Percentiles rank a stretch among this genome's conserved stretches.
Conservation (phyloP, 2,888 invertebrate species). For the Drosophila anomelani region DNA sequence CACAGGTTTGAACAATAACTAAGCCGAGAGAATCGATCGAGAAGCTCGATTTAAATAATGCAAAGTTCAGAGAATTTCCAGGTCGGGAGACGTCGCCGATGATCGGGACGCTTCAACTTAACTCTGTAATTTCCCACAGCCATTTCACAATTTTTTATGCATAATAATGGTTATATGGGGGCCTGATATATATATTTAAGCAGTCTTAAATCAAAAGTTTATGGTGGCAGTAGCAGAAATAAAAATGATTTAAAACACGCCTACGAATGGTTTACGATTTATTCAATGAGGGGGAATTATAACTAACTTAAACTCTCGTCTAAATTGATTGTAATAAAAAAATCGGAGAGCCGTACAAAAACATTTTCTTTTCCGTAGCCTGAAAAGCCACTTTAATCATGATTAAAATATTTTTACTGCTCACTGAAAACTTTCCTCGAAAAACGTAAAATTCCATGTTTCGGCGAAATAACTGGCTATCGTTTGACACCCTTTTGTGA, state of each 20-base stretch:
- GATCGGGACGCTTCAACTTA: slow-evolving; percentile 37
- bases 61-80: slow-evolving; percentile 60
- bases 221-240: slow-evolving; percentile 16
- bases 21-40: slow-evolving; percentile 22
- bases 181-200: slow-evolving; percentile 8
- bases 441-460: neutral
- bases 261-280: neutral
- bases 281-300: neutral
- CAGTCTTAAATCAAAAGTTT: slow-evolving; percentile 23
- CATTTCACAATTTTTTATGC: slow-evolving; percentile 14
- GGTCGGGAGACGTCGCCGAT: slow-evolving; percentile 56
- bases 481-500: neutral
- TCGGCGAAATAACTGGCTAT: neutral
- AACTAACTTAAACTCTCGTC: neutral
- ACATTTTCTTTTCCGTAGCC: neutral
- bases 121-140: slow-evolving; percentile 60
- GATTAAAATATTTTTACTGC: neutral
- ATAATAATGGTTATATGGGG: slow-evolving; percentile 16
- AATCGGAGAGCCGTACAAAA: neutral
- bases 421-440: neutral
- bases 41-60: slow-evolving; percentile 44
- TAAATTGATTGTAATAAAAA: neutral
- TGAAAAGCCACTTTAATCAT: neutral
- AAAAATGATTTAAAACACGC: slow-evolving; percentile 2
- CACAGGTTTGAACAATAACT: slow-evolving; percentile 20